Percentiles rank a stretch among this genome's conserved stretches.
phyloP scores from a whole-genome alignment of 2,797 vertebrate genomes.

The Semotilus atromaculatus region DNA sequence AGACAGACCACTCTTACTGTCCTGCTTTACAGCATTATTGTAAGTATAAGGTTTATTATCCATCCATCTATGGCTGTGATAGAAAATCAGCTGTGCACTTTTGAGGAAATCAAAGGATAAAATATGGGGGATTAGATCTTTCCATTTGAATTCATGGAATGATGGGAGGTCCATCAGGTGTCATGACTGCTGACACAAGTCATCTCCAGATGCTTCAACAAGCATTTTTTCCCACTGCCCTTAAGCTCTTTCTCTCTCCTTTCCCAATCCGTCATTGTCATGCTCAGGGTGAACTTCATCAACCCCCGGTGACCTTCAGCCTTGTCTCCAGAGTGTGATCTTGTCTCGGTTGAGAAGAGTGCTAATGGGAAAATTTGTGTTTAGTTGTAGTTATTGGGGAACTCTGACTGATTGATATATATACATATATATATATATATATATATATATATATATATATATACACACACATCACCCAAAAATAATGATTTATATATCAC shows the following conservation, averaged over 20 bases:
- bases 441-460: no score
- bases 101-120: conserved; percentile 8
- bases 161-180: conserved; percentile 27
- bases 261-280: conserved; percentile 35
- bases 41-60: background rate
- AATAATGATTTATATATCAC: conserved; percentile 20
- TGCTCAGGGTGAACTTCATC: conserved; percentile 33
- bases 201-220: conserved; percentile 29
- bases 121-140: background rate
- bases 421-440: no score
- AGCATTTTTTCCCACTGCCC: conserved; percentile 8
- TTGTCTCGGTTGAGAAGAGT: conserved; percentile 2
- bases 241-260: conserved; percentile 15
- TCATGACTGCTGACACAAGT: conserved; percentile 28
- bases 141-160: background rate
- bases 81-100: background rate
- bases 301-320: conserved; percentile 16
- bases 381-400: background rate
- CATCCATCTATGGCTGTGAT: background rate
- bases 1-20: background rate
- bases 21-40: background rate
- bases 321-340: background rate
- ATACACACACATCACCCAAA: background rate
- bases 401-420: background rate
- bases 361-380: conserved; percentile 22